phyloP scores from a whole-genome alignment of 2,113 vertebrate genomes.

The Festucalex cinctus region DNA sequence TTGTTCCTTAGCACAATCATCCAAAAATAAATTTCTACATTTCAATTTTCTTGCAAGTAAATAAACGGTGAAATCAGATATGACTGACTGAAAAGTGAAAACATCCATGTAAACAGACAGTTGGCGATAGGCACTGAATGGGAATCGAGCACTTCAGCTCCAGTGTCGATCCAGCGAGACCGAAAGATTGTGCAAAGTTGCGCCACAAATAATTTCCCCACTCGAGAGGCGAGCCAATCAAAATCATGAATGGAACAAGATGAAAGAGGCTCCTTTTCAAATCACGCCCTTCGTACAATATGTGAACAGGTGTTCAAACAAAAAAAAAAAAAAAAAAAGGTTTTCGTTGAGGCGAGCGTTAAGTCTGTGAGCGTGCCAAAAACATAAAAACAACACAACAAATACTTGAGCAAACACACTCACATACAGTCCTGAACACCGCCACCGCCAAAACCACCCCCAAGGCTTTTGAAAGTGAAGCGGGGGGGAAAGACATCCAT shows the following conservation, averaged over 20 bases:
- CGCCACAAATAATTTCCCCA: constrained; percentile 52
- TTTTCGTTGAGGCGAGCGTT: constrained; percentile 55
- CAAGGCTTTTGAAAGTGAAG: constrained; percentile 8
- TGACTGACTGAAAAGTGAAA: constrained; percentile 28
- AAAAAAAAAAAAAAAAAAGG: constrained; percentile 61
- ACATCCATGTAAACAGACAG: neutral
- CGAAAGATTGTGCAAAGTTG: constrained; percentile 42
- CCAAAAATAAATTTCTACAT: no score
- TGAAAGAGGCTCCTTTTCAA: constrained; percentile 70
- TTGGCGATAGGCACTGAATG: neutral
- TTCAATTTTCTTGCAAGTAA: neutral
- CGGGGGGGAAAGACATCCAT: constrained; percentile 29
- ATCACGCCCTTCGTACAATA: constrained; percentile 67
- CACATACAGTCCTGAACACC: neutral
- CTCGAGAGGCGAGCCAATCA: constrained; percentile 54
- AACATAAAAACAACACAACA: constrained; percentile 68
- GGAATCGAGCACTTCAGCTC: neutral
- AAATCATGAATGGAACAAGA: constrained; percentile 71
- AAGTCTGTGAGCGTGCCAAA: constrained; percentile 53
- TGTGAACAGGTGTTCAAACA: constrained; percentile 77
- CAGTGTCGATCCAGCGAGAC: neutral
- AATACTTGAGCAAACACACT: constrained; percentile 62
- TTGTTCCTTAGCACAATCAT: no score
- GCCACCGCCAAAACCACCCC: neutral
- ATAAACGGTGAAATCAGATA: constrained; percentile 15